Base-by-base conservation (phyloP, 2,888 invertebrate species). In the Coleophora deauratella region DNA sequence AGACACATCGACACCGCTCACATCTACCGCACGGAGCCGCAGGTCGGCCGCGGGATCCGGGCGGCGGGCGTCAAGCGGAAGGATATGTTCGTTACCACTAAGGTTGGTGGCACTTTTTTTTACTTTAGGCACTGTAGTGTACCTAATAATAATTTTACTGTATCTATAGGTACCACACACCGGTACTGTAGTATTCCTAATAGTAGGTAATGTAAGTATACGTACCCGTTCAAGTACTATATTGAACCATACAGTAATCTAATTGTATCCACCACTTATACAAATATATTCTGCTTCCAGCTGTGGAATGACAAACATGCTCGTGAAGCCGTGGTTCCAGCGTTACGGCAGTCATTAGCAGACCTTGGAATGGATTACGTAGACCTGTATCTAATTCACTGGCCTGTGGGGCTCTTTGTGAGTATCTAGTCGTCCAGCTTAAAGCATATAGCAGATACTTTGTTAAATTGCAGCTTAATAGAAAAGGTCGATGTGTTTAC, bases 341-440 rank as follows among this genome's bases (percentile, higher is more conserved):
- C 90, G 0, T 75, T 93, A 27, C 86, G 88, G 1, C 45, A 49
- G n/a, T 78, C 79, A 0, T 60, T 81, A 10, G 21, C 42, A 9
- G 55, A 56, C 9, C 61, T 80, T 1, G 51, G 62, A 1, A 46
- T 80, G 39, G 62, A 68, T 0, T 77, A 75, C 30, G 70, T 80
- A 0, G 75, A 81, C 44, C 46, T 81, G 4, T 95, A 93, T 61
- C 84, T 95, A 9, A 91, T 96, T 49, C 95, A 95, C 59, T 91
- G 93, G 90, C 95, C 94, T 0, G 79, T 92, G 27, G 91, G 88
- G 6, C 91, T 89, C 54, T 62, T 54, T 31, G 73, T 73, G 35
- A 62, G 72, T 68, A 47, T 27, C 14, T 9, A 12, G 21, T 21
- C 21, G 12, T 6, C 21, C 27, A 7, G 11, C 31, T 21, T 15